A percentile compares a stretch with the other conserved stretches of the same genome.
Conservation (phyloP, 37 sponge, comb jelly and placozoan genomes). For the Crambe crambe region DNA sequence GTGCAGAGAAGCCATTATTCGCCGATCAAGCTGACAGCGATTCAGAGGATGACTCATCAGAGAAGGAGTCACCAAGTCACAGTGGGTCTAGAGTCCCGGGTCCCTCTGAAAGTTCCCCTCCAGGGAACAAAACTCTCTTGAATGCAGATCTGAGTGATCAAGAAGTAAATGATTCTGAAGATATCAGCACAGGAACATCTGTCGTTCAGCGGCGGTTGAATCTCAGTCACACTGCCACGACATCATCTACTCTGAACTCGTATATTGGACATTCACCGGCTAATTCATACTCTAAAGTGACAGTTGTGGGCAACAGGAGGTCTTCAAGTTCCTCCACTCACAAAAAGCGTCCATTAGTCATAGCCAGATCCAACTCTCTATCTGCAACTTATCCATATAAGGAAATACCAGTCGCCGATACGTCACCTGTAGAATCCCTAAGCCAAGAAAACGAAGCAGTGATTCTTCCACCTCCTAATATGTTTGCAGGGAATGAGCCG, state of each 20-base stretch:
- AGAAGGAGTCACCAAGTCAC: neutral
- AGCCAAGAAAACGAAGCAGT: neutral
- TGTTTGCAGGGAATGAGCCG: neutral
- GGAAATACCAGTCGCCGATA: neutral
- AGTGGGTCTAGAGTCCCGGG: neutral
- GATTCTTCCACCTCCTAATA: neutral
- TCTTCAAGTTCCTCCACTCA: neutral
- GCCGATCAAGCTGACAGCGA: neutral
- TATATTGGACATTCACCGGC: neutral
- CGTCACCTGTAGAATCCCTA: neutral
- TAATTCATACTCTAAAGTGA: slow-evolving; percentile 38
- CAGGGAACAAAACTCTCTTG: neutral
- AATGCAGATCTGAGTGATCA: neutral
- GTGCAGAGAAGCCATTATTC: slow-evolving; percentile 32
- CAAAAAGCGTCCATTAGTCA: neutral
- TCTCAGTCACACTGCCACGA: neutral
- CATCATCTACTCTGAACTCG: neutral
- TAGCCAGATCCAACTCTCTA: neutral
- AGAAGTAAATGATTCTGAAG: neutral
- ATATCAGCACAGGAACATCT: neutral
- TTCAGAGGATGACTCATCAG: slow-evolving; percentile 19
- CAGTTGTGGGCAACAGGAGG: slow-evolving; percentile 11
- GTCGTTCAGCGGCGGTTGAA: neutral
- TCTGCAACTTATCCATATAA: neutral
- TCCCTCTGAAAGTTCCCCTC: neutral